Evolutionary conservation across 2,113 vertebrate species (phyloP), one percentile per base, ranked within the genome.

Genomic region (Pseudorectes ferrugineus): DNA sequence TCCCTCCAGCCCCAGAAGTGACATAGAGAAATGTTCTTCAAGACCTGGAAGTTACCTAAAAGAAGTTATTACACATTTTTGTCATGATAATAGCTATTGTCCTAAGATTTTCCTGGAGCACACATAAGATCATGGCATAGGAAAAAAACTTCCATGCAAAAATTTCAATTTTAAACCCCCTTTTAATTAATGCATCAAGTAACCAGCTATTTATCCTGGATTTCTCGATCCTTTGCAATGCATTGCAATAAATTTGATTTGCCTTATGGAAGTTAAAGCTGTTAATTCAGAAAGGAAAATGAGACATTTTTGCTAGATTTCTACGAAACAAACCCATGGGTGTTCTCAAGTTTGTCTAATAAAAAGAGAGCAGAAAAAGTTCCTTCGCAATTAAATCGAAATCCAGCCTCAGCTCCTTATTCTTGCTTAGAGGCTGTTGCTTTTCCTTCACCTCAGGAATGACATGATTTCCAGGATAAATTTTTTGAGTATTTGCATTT

Each of bases 111-210:
- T 22, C 46, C 29, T 67, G 70, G 10, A 80, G 11, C 13, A 21
- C 2, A 10, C 9, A 8, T 1, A 48, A 24, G 35, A 57, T n/a
- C 1, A 2, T 25, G 23, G 24, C n/a, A 66, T 1, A 38, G 17
- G 33, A 62, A 45, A 36, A 75, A 76, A 86, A 11, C 6, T 67
- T 18, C 22, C 15, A 21, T 6, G 6, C 17, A 66, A 33, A 71
- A 89, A 70, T 36, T 7, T 23, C 2, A 6, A 3, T 54, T 83
- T 70, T 17, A 86, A 70, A 70, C 15, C 14, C 11, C 6, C 10
- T 67, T 92, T 85, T 62, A 72, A 77, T 66, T 28, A 73, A 26
- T 5, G 3, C 13, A 40, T 45, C 58, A 26, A 73, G 29, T 36
- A 67, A 48, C 8, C 18, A 62, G 31, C 0, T 6, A 26, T 55